Evolutionary conservation across 2,888 invertebrate genomes (phyloP), one percentile per base, ranked within the genome.

Genomic region (Drosophila gaucha): DNA sequence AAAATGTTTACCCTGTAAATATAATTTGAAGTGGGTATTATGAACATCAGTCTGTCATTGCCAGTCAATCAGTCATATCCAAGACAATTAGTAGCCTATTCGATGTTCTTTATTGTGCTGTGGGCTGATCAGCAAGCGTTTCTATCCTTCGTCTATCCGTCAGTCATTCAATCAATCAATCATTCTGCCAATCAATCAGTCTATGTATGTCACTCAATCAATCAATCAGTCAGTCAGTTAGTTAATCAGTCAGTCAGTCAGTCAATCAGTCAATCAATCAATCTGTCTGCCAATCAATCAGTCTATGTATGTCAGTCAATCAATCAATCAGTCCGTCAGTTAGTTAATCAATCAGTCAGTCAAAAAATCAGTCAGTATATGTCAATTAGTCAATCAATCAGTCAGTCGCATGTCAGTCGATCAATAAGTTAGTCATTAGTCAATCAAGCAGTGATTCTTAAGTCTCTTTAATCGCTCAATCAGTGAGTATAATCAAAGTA

Each of bases 1-100:
- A 46, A 51, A 69, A 56, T 59, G 2, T 16, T 43, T 38, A 30
- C 51, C 36, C 57, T 65, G 18, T 35, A 49, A 12, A 16, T 26
- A 10, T 28, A 22, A 8, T 20, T 49, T 16, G 16, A 2, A 26
- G 24, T 26, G 35, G 24, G 33, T 30, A 18, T 18, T 44, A 9
- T 8, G 6, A n/a, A 16, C 28, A 28, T 16, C 16, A 8, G 36
- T 16, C 36, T 18, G 18, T n/a, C n/a, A 22, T 2, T 12, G 22
- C 12, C n/a, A 6, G 3, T 12, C 28, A 12, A 12, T 9, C 26
- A 43, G 24, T 41, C 4, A 44, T 8, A 24, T 8, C 8, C 3
- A 14, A 14, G 2, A 3, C 6, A 2, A 2, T 18, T 2, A 6
- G 6, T 2, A 38, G 38, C 12, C 2, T 5, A 5, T n/a, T 12